Percentiles rank a stretch among this genome's conserved stretches.
phyloP scores from a whole-genome alignment of 1,140 invertebrate species.

The Sipha flava region DNA sequence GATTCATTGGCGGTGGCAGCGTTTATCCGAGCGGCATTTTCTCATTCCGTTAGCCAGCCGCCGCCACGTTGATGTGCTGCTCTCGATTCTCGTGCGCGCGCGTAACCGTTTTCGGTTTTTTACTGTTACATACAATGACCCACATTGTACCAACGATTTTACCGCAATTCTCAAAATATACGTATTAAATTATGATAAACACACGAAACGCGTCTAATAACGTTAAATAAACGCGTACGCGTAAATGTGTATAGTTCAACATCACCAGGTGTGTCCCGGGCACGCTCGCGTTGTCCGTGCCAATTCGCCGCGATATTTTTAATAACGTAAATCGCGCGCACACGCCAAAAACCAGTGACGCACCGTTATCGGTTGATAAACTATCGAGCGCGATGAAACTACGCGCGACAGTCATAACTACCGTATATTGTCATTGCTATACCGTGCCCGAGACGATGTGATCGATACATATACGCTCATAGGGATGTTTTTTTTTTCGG shows the following conservation, averaged over 20 bases:
- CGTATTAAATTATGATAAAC: neutral
- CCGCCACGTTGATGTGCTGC: neutral
- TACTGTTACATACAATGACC: constrained; percentile 24
- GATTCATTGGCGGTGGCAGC: neutral
- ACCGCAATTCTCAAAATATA: neutral
- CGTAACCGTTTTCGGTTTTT: constrained; percentile 13
- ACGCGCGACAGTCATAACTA: too few species aligned
- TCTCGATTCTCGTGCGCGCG: neutral
- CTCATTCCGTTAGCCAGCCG: neutral
- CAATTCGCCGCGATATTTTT: neutral
- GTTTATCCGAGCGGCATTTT: neutral
- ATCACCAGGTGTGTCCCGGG: neutral
- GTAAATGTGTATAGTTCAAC: neutral
- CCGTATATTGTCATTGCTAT: too few species aligned
- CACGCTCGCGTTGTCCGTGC: neutral
- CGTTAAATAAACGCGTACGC: neutral
- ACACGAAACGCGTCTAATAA: neutral
- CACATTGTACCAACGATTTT: neutral
- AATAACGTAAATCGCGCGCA: neutral
- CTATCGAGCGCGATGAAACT: too few species aligned
- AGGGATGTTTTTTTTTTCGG: too few species aligned
- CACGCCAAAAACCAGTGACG: neutral
- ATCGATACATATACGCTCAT: too few species aligned
- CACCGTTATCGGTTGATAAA: too few species aligned
- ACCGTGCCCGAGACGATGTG: too few species aligned